A percentile compares a stretch with the other conserved stretches of the same genome.
Evolutionary conservation across 2,113 vertebrate species (phyloP).

Genomic region (Leucopsar rothschildi): DNA sequence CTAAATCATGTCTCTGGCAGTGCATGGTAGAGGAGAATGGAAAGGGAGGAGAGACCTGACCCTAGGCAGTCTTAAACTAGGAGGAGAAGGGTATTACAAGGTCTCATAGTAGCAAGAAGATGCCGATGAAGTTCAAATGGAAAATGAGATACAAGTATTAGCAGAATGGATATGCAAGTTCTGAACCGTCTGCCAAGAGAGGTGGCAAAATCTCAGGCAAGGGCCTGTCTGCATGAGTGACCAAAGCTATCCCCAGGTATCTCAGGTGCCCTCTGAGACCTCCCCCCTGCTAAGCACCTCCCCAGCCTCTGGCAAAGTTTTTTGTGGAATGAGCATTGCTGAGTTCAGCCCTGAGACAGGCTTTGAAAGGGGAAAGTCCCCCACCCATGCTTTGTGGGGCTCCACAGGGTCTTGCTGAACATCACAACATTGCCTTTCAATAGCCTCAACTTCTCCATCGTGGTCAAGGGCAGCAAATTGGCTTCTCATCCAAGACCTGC

Average conservation of each 20-base stretch:
- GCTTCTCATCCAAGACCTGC: not conserved
- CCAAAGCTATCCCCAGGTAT: not conserved
- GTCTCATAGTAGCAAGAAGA: not conserved
- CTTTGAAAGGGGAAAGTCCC: not conserved
- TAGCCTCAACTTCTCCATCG: not conserved
- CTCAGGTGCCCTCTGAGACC: not conserved
- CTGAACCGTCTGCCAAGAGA: not conserved
- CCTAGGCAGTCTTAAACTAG: not conserved
- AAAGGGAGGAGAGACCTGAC: not conserved
- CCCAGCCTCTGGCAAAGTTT: not conserved
- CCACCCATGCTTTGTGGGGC: accelerated
- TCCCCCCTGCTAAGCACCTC: not conserved
- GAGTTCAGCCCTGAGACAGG: not conserved
- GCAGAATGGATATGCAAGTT: not conserved
- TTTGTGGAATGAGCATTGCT: not conserved
- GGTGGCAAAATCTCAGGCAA: not conserved
- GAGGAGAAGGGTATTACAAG: not conserved
- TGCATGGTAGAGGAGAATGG: not conserved
- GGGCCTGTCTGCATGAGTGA: not conserved
- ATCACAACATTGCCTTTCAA: not conserved
- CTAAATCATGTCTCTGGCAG: not conserved
- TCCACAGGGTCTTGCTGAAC: not conserved
- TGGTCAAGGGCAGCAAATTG: not conserved
- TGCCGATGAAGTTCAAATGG: not conserved
- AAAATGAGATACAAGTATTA: not conserved